Evolutionary conservation across 2,888 invertebrate species (phyloP).

Genomic region (Lomographa bimaculata): DNA sequence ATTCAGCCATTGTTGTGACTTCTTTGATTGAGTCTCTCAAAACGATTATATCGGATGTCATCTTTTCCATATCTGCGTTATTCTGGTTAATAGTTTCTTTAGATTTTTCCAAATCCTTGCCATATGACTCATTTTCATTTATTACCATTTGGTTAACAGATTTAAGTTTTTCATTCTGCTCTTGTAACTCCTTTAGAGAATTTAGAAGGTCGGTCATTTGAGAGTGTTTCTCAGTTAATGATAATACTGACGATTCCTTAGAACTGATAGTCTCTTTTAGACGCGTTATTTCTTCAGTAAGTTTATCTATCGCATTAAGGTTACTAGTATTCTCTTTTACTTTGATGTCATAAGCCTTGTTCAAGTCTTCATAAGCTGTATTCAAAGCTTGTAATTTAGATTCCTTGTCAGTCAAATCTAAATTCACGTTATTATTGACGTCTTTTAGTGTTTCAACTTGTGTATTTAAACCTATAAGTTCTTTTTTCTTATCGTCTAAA

Average conservation of each 20-base stretch:
- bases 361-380: conserved; percentile 46
- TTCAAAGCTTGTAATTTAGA: conserved; percentile 40
- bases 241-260: conserved; percentile 47
- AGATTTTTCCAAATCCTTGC: conserved; percentile 60
- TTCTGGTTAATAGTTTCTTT: conserved; percentile 54
- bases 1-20: conserved; percentile 53
- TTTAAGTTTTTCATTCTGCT: conserved; percentile 52
- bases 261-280: conserved; percentile 43
- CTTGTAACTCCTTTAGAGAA: conserved; percentile 41
- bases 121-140: conserved; percentile 56
- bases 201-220: conserved; percentile 44
- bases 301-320: conserved; percentile 39
- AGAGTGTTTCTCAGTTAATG: conserved; percentile 38
- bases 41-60: conserved; percentile 61
- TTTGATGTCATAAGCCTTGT: conserved; percentile 45
- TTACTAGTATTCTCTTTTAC: conserved; percentile 51
- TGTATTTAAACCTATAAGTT: conserved; percentile 40
- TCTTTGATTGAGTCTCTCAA: conserved; percentile 61
- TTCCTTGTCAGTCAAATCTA: conserved; percentile 43
- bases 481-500: conserved; percentile 48
- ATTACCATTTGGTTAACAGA: conserved; percentile 51
- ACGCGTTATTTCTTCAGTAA: conserved; percentile 50
- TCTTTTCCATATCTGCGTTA: conserved; percentile 56
- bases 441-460: conserved; percentile 41
- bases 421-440: conserved; percentile 37